phyloP scores from a whole-genome alignment of 2,888 invertebrate genomes.

The Apotomis capreana region DNA sequence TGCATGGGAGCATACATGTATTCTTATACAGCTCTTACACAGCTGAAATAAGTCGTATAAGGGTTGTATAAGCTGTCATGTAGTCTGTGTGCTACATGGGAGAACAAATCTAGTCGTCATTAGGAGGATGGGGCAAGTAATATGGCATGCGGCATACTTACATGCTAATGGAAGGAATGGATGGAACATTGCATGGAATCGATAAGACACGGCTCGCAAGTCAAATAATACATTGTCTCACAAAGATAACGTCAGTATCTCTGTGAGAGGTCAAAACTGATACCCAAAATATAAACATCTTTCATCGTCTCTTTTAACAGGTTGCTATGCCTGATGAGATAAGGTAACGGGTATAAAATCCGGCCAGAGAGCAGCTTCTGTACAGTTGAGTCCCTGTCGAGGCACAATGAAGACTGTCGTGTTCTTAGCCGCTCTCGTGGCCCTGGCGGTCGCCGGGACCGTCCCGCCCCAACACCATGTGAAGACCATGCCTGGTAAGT shows the following conservation, averaged over 20 bases:
- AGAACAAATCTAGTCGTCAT: too few relatives aligned
- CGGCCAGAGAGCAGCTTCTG: conserved; percentile 16
- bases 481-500: conserved; percentile 16
- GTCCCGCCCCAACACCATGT: conserved; percentile 4
- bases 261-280: conserved; percentile 16
- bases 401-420: conserved; percentile 54
- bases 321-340: conserved; percentile 3
- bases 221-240: too few relatives aligned
- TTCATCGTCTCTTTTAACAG: neutral
- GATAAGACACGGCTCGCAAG: too few relatives aligned
- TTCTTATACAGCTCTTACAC: too few relatives aligned
- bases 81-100: too few relatives aligned
- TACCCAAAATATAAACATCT: conserved; percentile 7
- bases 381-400: conserved; percentile 58
- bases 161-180: too few relatives aligned
- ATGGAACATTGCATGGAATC: too few relatives aligned
- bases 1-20: too few relatives aligned
- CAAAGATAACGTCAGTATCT: neutral
- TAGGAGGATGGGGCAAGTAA: too few relatives aligned
- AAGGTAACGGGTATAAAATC: conserved; percentile 18
- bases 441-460: conserved; percentile 49
- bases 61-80: too few relatives aligned
- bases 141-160: too few relatives aligned
- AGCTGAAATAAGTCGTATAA: too few relatives aligned
- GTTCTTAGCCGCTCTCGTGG: conserved; percentile 51